A percentile compares a stretch with the other conserved stretches of the same genome.
These are phyloP conservation scores for Siphamia tubifer DNA, from an alignment of 2,113 vertebrate species.

Conservation along the genomic window DNA sequence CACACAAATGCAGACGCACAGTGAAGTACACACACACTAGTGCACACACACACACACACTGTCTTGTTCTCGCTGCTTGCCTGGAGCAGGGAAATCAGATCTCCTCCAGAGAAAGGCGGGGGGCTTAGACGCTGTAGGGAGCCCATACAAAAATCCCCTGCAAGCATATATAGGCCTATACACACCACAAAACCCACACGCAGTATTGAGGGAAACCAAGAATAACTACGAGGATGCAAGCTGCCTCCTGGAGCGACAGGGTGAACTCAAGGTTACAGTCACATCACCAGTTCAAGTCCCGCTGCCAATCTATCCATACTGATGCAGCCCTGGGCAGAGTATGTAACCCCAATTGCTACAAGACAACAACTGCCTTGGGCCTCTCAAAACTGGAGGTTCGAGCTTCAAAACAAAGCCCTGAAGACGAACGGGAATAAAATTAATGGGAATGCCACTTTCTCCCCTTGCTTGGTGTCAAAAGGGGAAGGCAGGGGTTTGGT, in stretches of 20 bases:
- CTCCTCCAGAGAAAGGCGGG: conserved; percentile 63
- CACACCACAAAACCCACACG: conserved; percentile 51
- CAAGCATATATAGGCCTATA: conserved; percentile 51
- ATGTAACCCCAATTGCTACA: conserved; percentile 41
- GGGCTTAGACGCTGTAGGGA: conserved; percentile 53
- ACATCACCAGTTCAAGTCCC: conserved; percentile 50
- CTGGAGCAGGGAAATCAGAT: conserved; percentile 76
- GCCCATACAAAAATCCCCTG: conserved; percentile 62
- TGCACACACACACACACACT: conserved; percentile 30
- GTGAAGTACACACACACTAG: conserved; percentile 29
- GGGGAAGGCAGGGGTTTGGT: not conserved
- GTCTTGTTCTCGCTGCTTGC: conserved; percentile 73
- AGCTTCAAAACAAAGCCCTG: conserved; percentile 22
- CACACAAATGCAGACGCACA: not conserved
- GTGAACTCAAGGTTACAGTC: conserved; percentile 70
- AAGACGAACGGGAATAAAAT: not conserved
- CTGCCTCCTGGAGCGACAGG: conserved; percentile 60
- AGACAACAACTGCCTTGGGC: conserved; percentile 29
- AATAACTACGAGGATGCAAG: conserved; percentile 61
- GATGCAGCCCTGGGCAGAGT: conserved; percentile 24
- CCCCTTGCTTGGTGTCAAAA: conserved; percentile 4
- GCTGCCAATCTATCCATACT: conserved; percentile 23
- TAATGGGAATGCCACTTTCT: conserved; percentile 6
- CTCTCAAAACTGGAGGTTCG: not conserved
- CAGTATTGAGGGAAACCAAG: conserved; percentile 48